Evolutionary conservation across 2,888 invertebrate genomes (phyloP), one percentile per base, ranked within the genome.

Genomic region (Caenorhabditis imperialis): DNA sequence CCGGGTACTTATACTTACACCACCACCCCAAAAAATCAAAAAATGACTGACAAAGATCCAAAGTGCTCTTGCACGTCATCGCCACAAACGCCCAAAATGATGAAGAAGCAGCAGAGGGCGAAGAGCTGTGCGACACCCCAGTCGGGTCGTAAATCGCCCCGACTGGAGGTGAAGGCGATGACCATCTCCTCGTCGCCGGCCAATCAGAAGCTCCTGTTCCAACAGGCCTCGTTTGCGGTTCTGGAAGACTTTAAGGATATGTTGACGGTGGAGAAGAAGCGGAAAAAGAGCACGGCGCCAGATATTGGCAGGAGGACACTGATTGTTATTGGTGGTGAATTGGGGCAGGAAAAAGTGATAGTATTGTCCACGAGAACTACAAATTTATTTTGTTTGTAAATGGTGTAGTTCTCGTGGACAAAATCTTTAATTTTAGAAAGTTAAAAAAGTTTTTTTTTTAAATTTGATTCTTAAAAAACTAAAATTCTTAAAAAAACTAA

Each of bases 91-190:
- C 20, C 57, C 20, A 65, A 65, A 65, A 65, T 65, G 65, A 65
- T 72, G 51, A 71, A 63, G 12, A 65, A 67, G 45, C 74, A 74
- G 51, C 69, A 74, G 25, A 25, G 74, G 20, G 74, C 74, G 38
- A 63, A 69, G 27, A 62, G 62, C 40, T 74, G 74, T 27, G 61
- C 62, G 4, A 57, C 67, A 1, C 47, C 62, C 4, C 35, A 57
- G 23, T 57, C 61, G n/a, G 61, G 62, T 2, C 51, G 62, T 6
- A 69, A 62, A 47, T 74, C 74, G 51, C 74, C 74, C 7, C 22
- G 74, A 22, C 18, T 74, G 3, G 74, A 62, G 35, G 53, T 54
- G 23, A 65, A 73, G 22, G 71, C 71, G 37, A 57, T 72, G 72
- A 72, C 72, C 38, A 72, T 72, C 12, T 72, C 72, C 1, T 58